Evolutionary conservation across 2,888 invertebrate genomes (phyloP).

Genomic region (Plemyria rubiginata): DNA sequence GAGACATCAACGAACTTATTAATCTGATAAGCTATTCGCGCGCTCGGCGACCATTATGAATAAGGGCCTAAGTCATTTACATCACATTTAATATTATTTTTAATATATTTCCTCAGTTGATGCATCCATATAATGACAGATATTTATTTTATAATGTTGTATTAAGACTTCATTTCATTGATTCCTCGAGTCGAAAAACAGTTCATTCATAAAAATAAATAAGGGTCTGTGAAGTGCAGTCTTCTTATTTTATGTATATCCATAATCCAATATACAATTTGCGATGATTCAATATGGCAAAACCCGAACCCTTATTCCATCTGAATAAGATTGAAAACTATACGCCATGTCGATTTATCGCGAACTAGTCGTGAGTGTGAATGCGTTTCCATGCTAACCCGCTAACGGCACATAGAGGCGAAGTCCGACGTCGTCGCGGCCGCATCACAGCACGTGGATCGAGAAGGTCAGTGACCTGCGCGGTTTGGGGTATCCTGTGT

Average conservation of each 20-base stretch:
- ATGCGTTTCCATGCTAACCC: slow-evolving; percentile 84
- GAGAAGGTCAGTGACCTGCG: slow-evolving; percentile 89
- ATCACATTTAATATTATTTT: background rate
- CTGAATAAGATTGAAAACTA: slow-evolving; percentile 18
- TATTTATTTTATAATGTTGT: slow-evolving; percentile 13
- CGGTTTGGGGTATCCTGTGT: slow-evolving; percentile 46
- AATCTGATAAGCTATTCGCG: too few species aligned
- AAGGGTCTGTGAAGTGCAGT: slow-evolving; percentile 27
- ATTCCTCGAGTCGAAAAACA: background rate
- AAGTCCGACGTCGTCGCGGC: slow-evolving; percentile 77
- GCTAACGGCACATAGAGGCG: slow-evolving; percentile 83
- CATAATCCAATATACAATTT: slow-evolving; percentile 32
- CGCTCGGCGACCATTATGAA: too few species aligned
- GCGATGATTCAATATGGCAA: slow-evolving; percentile 43
- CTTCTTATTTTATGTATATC: slow-evolving; percentile 26
- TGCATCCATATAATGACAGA: slow-evolving; percentile 3
- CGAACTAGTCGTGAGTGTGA: slow-evolving; percentile 71
- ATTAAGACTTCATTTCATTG: slow-evolving; percentile 21
- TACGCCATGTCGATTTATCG: slow-evolving; percentile 47
- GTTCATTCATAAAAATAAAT: background rate
- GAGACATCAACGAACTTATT: too few species aligned
- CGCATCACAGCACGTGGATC: slow-evolving; percentile 91
- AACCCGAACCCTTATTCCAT: slow-evolving; percentile 25
- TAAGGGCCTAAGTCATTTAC: slow-evolving; percentile 6
- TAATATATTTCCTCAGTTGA: slow-evolving; percentile 1